A percentile compares a stretch with the other conserved stretches of the same genome.
These are phyloP conservation scores for Stenichneumon culpator DNA, from an alignment of 2,888 invertebrate species.

Conservation along the genomic window DNA sequence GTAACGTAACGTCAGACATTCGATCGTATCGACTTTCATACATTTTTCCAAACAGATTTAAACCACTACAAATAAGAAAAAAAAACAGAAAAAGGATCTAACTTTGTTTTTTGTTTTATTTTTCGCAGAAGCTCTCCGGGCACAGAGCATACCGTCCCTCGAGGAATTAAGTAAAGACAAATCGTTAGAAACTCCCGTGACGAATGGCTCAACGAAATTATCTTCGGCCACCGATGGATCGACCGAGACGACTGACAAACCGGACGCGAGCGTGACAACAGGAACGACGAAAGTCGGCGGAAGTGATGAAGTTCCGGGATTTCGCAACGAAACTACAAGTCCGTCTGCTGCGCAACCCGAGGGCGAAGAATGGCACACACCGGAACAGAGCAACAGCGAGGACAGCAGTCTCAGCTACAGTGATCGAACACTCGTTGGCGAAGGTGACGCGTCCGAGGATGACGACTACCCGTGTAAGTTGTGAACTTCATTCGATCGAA, in stretches of 20 bases:
- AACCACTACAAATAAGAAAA: not conserved
- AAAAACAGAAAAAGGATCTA: not conserved
- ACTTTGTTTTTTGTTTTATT: conserved; percentile 36
- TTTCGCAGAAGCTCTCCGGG: conserved; percentile 85
- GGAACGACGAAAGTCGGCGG: conserved; percentile 41
- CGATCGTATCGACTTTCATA: not conserved
- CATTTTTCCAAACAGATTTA: not conserved
- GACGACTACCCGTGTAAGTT: conserved; percentile 76
- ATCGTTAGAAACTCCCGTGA: conserved; percentile 69
- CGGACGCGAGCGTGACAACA: conserved; percentile 40
- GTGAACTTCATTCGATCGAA: not conserved
- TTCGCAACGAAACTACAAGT: conserved; percentile 51
- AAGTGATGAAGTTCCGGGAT: conserved; percentile 32
- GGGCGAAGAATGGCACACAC: conserved; percentile 79
- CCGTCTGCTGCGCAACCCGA: conserved; percentile 64
- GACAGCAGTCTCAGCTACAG: conserved; percentile 92
- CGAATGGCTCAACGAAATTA: conserved; percentile 71
- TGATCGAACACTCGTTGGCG: conserved; percentile 89
- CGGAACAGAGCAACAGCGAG: conserved; percentile 91
- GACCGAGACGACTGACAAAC: conserved; percentile 21
- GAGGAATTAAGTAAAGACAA: conserved; percentile 67
- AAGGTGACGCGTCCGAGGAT: conserved; percentile 87
- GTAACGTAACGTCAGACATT: conserved; percentile 79
- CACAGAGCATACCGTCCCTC: conserved; percentile 86
- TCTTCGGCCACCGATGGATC: conserved; percentile 64